Base-by-base conservation (phyloP, 2,888 invertebrate species). In the Melieria omissa region DNA sequence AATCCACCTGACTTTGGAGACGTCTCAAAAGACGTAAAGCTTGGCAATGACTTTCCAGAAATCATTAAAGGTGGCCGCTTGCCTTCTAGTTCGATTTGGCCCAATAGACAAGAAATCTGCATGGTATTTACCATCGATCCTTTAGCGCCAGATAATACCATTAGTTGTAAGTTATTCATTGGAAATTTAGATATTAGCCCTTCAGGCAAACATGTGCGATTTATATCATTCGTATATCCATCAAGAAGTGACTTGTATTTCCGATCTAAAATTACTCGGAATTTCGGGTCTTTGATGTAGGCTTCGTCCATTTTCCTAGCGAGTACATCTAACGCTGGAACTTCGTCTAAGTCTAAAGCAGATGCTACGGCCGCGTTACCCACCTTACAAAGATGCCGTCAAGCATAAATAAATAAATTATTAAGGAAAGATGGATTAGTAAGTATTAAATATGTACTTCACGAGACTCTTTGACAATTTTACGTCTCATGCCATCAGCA, bases 81-180 rank as follows among this genome's bases (percentile, higher is more conserved):
- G 47, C 99, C 99, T 89, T 99, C 99, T 86, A 99, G 90, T 85
- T 99, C 99, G 80, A 99, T 99, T 88, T 99, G 99, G 0, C 99
- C 99, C 10, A 99, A 89, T 49, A 98, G 89, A 86, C 98, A 98
- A 0, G 99, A 99, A 82, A 99, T 99, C 88, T 99, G 98, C 95
- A 97, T 96, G 79, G 96, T 95, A 85, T 99, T 99, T 0, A 98
- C 99, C 69, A 95, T 93, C 0, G 98, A 96, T n/a, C 98, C 99
- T 87, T 99, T 99, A 0, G 99, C 99, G 74, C 99, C 99, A 16
- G 99, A 97, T 81, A 96, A 92, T 0, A 99, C 98, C 98, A 99
- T 99, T 78, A 99, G 87, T 85, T 99, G 98, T n/a, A 99, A 90
- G 88, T 98, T 98, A 86, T 99, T 99, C 16, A 91, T 88, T 0